Evolutionary conservation across 1,140 invertebrate genomes (phyloP).

Genomic region (Cheumatopsyche charites): DNA sequence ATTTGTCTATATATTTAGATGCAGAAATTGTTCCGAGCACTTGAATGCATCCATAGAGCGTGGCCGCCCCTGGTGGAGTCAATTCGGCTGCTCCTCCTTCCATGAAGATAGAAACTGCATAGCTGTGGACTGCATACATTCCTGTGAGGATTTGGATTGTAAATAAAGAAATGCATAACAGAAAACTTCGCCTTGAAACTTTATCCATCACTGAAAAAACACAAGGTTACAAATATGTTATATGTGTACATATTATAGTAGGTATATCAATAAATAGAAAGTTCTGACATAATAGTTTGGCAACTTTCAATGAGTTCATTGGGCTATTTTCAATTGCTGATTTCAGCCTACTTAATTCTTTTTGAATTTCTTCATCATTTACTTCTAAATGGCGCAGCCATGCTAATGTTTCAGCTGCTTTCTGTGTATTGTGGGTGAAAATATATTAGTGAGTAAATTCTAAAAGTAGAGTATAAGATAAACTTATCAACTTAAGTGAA

Average conservation of each 20-base stretch:
- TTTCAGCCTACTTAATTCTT: constrained; percentile 8
- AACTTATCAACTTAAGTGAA: too few relatives aligned
- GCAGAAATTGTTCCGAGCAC: constrained; percentile 13
- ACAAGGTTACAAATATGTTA: neutral
- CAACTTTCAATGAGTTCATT: neutral
- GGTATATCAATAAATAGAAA: neutral
- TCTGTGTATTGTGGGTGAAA: neutral
- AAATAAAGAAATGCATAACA: constrained; percentile 9
- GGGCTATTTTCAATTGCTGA: neutral
- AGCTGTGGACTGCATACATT: constrained; percentile 41
- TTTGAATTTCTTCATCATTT: neutral
- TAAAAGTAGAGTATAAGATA: too few relatives aligned
- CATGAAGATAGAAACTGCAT: constrained; percentile 41
- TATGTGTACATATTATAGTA: neutral
- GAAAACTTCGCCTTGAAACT: constrained; percentile 25
- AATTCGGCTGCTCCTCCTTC: constrained; percentile 32
- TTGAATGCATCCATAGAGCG: constrained; percentile 38
- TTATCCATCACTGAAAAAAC: constrained; percentile 26
- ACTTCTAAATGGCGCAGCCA: constrained; percentile 18
- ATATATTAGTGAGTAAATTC: too few relatives aligned
- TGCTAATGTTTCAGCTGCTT: constrained; percentile 23
- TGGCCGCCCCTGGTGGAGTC: constrained; percentile 24
- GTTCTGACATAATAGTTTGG: constrained; percentile 8
- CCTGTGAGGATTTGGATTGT: constrained; percentile 30
- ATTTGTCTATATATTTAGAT: constrained; percentile 18